These are phyloP conservation scores for Microctonus brassicae DNA, from an alignment of 2,888 invertebrate species.

Conservation along the genomic window DNA sequence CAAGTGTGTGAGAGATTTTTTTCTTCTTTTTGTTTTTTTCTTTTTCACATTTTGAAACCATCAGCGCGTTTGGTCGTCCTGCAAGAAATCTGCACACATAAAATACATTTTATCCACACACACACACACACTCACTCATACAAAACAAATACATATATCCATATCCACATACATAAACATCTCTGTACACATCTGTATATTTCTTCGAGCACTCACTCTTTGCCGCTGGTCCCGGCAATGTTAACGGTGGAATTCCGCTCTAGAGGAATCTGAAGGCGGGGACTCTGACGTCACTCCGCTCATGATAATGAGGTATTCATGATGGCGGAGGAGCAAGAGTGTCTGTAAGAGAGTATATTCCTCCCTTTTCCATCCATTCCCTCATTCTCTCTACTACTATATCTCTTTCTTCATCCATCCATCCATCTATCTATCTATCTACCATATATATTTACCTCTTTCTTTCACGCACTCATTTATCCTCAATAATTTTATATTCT, in stretches of 20 bases:
- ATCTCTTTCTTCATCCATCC: slow-evolving; percentile 21
- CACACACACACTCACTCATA: background rate
- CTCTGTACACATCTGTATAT: background rate
- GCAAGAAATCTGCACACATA: too few species aligned
- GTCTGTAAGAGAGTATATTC: slow-evolving; percentile 45
- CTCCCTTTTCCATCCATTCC: slow-evolving; percentile 57
- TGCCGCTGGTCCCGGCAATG: slow-evolving; percentile 57
- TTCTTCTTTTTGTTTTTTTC: too few species aligned
- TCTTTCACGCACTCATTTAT: background rate
- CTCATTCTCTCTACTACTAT: too few species aligned
- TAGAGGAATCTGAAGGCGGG: slow-evolving; percentile 73
- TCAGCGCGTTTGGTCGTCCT: background rate
- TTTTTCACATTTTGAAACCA: background rate
- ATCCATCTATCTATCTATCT: slow-evolving; percentile 12
- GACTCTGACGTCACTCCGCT: slow-evolving; percentile 81
- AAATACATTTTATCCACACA: background rate
- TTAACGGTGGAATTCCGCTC: slow-evolving; percentile 72
- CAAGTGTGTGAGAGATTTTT: background rate
- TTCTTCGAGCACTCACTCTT: slow-evolving; percentile 26
- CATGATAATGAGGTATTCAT: slow-evolving; percentile 88
- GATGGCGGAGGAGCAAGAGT: slow-evolving; percentile 81
- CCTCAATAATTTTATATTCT: slow-evolving; percentile 22
- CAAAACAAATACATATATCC: background rate
- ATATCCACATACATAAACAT: background rate
- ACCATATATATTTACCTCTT: too few species aligned